Conservation (phyloP, 2,113 vertebrate genomes). For the Amblyornis subalaris region DNA sequence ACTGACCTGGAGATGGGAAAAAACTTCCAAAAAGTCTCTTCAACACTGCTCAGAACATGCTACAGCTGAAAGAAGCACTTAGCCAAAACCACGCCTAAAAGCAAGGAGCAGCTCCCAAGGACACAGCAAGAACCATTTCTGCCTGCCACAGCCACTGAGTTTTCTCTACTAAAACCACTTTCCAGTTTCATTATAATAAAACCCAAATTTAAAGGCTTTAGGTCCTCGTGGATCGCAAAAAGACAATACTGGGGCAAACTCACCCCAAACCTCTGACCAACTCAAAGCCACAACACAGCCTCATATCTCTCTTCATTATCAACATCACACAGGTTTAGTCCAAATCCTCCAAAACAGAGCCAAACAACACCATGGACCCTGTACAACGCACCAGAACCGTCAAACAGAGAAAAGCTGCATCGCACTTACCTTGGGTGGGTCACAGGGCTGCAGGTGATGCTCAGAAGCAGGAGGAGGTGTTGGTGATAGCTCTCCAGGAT, state of each 20-base stretch:
- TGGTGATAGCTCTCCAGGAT: rapidly evolving
- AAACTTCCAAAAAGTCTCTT: neutral
- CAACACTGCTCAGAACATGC: rapidly evolving
- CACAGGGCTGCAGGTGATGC: rapidly evolving
- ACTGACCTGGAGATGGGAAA: rapidly evolving
- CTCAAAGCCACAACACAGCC: rapidly evolving
- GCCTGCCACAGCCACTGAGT: rapidly evolving
- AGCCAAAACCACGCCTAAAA: neutral
- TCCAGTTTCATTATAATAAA: neutral
- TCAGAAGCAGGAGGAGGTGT: neutral
- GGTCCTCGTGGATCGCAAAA: rapidly evolving
- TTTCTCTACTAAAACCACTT: neutral
- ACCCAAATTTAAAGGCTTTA: neutral
- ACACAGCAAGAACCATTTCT: neutral
- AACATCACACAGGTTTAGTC: rapidly evolving
- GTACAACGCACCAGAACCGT: rapidly evolving
- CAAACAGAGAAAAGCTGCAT: rapidly evolving
- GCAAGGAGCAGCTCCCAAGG: neutral
- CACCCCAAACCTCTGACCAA: neutral
- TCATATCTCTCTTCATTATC: rapidly evolving
- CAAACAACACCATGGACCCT: rapidly evolving
- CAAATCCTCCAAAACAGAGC: rapidly evolving
- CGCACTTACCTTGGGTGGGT: rapidly evolving
- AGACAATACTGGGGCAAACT: rapidly evolving
- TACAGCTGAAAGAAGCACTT: neutral